Conservation (phyloP, 2,113 vertebrate genomes). For the Ardeotis arabs region DNA sequence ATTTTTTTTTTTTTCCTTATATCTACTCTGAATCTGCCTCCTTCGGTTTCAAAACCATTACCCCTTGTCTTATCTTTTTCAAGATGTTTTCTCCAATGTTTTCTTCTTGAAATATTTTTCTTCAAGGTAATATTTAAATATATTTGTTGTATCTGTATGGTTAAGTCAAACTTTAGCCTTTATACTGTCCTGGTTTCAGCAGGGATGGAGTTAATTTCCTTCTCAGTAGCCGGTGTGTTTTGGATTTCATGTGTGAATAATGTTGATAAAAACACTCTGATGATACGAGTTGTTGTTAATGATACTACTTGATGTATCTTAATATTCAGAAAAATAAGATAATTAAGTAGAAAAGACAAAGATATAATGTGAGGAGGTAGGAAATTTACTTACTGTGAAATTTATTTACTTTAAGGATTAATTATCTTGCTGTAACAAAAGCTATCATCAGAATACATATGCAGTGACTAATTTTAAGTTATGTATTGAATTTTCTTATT, state of each 20-base stretch:
- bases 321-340: background rate
- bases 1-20: too few relatives aligned
- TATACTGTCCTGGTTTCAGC: too few relatives aligned
- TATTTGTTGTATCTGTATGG: background rate
- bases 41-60: too few relatives aligned
- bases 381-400: background rate
- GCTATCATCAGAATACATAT: background rate
- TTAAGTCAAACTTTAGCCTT: background rate
- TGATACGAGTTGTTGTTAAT: too few relatives aligned
- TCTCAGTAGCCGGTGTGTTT: too few relatives aligned
- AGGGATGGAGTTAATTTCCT: too few relatives aligned
- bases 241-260: too few relatives aligned
- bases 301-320: background rate
- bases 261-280: too few relatives aligned
- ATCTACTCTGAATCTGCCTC: too few relatives aligned
- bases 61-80: background rate
- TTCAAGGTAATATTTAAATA: background rate
- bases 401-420: background rate
- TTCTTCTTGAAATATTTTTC: background rate
- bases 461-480: background rate
- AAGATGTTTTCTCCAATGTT: background rate
- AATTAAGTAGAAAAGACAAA: background rate
- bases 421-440: background rate
- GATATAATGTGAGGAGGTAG: background rate
- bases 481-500: background rate